Evolutionary conservation across 2,888 invertebrate species (phyloP), one percentile per base, ranked within the genome.

Genomic region (Bombylius major): DNA sequence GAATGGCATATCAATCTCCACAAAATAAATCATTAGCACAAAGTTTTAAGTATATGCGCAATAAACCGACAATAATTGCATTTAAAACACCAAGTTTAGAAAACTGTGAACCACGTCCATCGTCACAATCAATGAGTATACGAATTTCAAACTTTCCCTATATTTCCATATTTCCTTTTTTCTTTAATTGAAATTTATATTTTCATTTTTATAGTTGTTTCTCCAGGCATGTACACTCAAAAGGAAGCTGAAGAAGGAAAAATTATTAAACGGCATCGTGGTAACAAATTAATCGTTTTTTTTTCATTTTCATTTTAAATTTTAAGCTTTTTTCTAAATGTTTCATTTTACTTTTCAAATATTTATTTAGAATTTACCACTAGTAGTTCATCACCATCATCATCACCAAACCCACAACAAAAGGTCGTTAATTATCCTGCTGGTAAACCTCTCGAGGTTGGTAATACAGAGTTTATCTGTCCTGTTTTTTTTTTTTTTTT

Each of bases 21-120:
- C 89, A 87, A 68, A 86, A 88, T 68, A 84, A 83, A 64, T 86
- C 87, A 1, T 73, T 90, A 59, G 89, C 89, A 0, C 88, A 89
- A 67, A 88, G 89, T 68, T 91, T 91, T 73, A 80, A 90, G n/a
- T 92, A 91, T 69, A 89, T 92, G 89, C 75, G 92, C 49, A 85
- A 84, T 62, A 92, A 92, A 65, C 93, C 93, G 0, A 88, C 89
- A 0, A 89, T 92, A 61, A 89, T 92, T 51, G 88, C 89, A 1
- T 89, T 90, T 68, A 87, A 89, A 71, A 87, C 90, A 4, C 91
- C 91, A 3, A 86, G 85, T 70, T 71, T 85, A 55, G 88, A 89
- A 61, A 81, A 82, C 64, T 82, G 80, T 64, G 84, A 87, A 59
- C 70, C 78, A 23, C 70, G 79, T 14, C 71, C 77, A 44, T 78